Conservation (phyloP, 2,797 vertebrate species). For the Aldrovandia affinis region DNA sequence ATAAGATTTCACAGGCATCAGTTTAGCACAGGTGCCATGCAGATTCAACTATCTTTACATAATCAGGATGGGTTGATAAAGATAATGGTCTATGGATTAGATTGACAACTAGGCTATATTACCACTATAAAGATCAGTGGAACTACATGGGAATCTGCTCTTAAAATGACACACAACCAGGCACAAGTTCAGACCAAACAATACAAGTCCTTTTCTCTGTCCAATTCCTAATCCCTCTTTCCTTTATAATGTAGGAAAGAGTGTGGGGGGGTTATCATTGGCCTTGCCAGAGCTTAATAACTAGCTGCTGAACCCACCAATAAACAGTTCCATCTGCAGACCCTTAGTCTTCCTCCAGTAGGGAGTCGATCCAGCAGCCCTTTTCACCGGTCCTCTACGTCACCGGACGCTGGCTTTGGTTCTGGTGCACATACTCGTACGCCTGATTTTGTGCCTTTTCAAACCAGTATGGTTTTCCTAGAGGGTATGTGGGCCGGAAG, state of each 20-base stretch:
- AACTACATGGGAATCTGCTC: not conserved
- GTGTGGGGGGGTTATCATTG: not conserved
- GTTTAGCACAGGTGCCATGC: not conserved
- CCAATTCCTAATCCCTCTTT: not conserved
- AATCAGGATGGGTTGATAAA: not conserved
- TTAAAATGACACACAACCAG: not conserved
- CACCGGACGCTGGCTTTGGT: not conserved
- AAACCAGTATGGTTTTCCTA: not conserved
- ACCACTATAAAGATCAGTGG: not conserved
- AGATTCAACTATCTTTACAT: not conserved
- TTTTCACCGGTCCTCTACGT: not conserved
- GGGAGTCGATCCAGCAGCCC: not conserved
- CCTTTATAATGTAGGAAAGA: not conserved
- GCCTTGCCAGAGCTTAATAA: conserved; percentile 18
- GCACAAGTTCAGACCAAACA: not conserved
- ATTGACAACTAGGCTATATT: not conserved
- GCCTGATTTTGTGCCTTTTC: not conserved
- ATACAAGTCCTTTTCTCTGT: not conserved
- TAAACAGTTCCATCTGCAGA: conserved; percentile 15
- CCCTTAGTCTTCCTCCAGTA: not conserved
- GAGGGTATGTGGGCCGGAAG: not conserved
- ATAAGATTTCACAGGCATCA: not conserved
- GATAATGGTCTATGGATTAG: not conserved
- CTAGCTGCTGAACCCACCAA: not conserved
- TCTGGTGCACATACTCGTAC: not conserved